Base-by-base conservation (phyloP, 2,113 vertebrate genomes). In the Cyanoderma ruficeps region DNA sequence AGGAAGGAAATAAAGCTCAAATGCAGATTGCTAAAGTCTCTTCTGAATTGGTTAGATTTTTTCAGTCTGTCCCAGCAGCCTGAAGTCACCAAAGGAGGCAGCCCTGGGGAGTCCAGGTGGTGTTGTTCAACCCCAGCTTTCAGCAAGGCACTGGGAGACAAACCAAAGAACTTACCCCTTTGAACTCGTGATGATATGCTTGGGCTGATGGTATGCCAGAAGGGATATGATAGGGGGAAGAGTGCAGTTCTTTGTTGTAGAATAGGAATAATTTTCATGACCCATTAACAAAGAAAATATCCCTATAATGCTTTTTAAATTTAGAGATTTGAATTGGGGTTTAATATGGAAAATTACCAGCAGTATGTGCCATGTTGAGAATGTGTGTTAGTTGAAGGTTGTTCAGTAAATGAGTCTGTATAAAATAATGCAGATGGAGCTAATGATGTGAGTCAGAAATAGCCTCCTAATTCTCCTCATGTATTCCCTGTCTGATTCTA, bases 371-470 rank as follows among this genome's bases (percentile, higher is more conserved):
- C 64, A 17, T 65, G 31, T 1, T 67, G 53, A 52, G 79, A 65
- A 53, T 10, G 24, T 61, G 17, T 76, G 27, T 84, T 86, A 69
- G 50, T 25, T 85, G 78, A 85, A 93, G 59, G 82, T 85, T 75
- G 28, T 30, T 90, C 53, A 49, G 82, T 72, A 83, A 65, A 90
- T 57, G 78, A 90, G 63, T 67, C 64, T 89, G 55, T 79, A 24
- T 89, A 56, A 92, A 93, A 83, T 85, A 94, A 91, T 96, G 90
- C 87, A 88, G 88, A 69, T 83, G 63, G 70, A 87, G 82, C 25
- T 92, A 94, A 91, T 87, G 88, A 88, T 68, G 44, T 19, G 49
- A 90, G 41, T 93, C 80, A 94, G 33, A 95, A 90, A 80, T 92
- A 93, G 44, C 78, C 20, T 76, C n/a, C 63, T 90, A 71, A 75